phyloP scores from a whole-genome alignment of 1,140 invertebrate genomes.

The Lanistes nyassanus region DNA sequence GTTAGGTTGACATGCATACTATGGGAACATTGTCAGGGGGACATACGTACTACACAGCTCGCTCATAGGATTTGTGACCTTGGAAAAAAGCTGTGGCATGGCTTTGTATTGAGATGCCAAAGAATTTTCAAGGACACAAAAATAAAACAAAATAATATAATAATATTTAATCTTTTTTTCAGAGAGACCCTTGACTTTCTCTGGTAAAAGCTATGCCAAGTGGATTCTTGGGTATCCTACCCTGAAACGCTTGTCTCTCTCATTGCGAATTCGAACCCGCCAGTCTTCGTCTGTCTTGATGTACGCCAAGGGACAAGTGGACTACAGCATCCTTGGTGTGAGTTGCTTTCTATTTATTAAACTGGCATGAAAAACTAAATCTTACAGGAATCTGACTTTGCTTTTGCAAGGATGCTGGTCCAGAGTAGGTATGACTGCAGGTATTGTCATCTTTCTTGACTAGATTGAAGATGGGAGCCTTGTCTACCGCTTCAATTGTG shows the following conservation, averaged over 20 bases:
- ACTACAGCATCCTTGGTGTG: conserved; percentile 90
- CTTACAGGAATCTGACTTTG: not conserved
- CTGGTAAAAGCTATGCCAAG: conserved; percentile 85
- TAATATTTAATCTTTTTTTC: conserved; percentile 5
- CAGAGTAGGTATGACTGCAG: conserved; percentile 2
- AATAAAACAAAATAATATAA: too few species aligned
- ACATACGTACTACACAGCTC: conserved; percentile 31
- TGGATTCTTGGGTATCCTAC: conserved; percentile 78
- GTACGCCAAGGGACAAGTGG: conserved; percentile 85
- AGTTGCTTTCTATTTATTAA: not conserved
- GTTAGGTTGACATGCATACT: too few species aligned
- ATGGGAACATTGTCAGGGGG: too few species aligned
- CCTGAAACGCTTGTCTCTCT: conserved; percentile 83
- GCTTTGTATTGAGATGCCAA: too few species aligned
- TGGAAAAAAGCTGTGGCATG: too few species aligned
- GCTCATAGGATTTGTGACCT: too few species aligned
- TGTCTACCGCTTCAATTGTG: conserved; percentile 90
- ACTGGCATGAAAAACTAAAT: conserved; percentile 1
- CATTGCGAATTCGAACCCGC: conserved; percentile 84
- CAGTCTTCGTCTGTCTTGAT: conserved; percentile 87
- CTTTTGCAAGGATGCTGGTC: too few species aligned
- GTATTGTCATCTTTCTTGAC: conserved; percentile 40
- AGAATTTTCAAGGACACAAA: too few species aligned
- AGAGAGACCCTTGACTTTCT: conserved; percentile 78
- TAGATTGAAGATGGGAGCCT: conserved; percentile 81